Base-by-base conservation (phyloP, 2,888 invertebrate genomes). In the Celastrina argiolus region DNA sequence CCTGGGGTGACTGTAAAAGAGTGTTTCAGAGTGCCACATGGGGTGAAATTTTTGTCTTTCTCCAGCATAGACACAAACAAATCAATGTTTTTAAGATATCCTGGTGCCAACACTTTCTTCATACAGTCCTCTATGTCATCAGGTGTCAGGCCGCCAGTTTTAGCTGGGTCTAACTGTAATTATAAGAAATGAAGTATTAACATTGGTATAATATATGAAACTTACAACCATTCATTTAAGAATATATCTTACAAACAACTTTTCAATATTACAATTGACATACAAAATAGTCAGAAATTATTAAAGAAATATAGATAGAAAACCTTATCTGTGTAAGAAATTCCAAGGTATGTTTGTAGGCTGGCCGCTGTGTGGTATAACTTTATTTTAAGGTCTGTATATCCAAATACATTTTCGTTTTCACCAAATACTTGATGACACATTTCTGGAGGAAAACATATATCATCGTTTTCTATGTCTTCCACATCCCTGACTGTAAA, bases 341-440 rank as follows among this genome's bases (percentile, higher is more conserved):
- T 92, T 65, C 94, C 94, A 64, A 98, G 85, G 79, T 95, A 98
- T 66, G 97, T 95, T 75, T 94, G 94, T 68, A 98, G 91, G 69
- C 94, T 94, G 22, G 94, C 96, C 66, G 97, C 97, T 69, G 95
- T 94, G 81, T 97, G 98, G 79, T 94, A 95, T 2, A 98, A 85
- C 70, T 94, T 92, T 2, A 98, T 94, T 68, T 92, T 92, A 41
- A 99, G 87, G 77, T 97, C 95, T 78, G 95, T 94, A 81, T 98
- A 99, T 2, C 99, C 99, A 91, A 98, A 98, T 81, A 99, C 97
- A 70, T 94, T 96, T 88, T 99, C 99, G 76, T 94, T 94, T 73
- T 97, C 96, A 5, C 97, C 97, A 84, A 97, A 98, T 67, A 98
- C 94, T 87, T 98, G 98, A 91, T 98, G 97, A 65, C 97, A 96